phyloP scores from a whole-genome alignment of 2,113 vertebrate species.

The Paralichthys olivaceus region DNA sequence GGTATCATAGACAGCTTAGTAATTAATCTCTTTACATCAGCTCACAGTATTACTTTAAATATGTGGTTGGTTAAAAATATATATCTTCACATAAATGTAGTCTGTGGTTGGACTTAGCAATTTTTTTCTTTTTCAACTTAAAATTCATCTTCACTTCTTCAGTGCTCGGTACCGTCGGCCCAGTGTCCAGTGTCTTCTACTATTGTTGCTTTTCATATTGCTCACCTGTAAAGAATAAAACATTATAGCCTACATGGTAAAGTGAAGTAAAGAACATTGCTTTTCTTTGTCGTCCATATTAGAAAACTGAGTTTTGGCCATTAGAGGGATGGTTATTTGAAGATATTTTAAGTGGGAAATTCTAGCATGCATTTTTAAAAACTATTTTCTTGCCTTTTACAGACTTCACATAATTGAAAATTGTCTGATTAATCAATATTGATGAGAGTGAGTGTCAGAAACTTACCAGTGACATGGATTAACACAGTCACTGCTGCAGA shows the following conservation, averaged over 20 bases:
- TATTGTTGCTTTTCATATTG: conserved; percentile 71
- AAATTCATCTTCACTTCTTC: conserved; percentile 48
- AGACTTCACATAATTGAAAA: no score
- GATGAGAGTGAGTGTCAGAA: conserved; percentile 1
- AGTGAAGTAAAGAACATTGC: not conserved
- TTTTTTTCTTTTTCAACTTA: conserved; percentile 41
- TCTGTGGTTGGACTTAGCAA: conserved; percentile 73
- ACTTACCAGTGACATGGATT: conserved; percentile 89
- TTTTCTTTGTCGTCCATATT: not conserved
- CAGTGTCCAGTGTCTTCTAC: conserved; percentile 73
- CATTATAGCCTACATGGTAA: not conserved
- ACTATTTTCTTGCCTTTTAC: no score
- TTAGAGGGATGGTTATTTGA: no score
- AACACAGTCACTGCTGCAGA: conserved; percentile 92
- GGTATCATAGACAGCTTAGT: conserved; percentile 95
- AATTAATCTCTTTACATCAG: conserved; percentile 91
- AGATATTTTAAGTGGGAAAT: no score
- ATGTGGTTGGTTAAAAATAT: conserved; percentile 93
- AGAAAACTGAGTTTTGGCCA: no score
- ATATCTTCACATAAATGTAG: conserved; percentile 89
- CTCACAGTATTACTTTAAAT: conserved; percentile 98
- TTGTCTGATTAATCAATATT: no score
- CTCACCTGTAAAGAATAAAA: conserved; percentile 51
- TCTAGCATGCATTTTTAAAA: no score
- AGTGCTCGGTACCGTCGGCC: conserved; percentile 46